Percentiles rank a stretch among this genome's conserved stretches.
phyloP scores from a whole-genome alignment of 2,888 invertebrate species.

The Himalopsyche anomala region DNA sequence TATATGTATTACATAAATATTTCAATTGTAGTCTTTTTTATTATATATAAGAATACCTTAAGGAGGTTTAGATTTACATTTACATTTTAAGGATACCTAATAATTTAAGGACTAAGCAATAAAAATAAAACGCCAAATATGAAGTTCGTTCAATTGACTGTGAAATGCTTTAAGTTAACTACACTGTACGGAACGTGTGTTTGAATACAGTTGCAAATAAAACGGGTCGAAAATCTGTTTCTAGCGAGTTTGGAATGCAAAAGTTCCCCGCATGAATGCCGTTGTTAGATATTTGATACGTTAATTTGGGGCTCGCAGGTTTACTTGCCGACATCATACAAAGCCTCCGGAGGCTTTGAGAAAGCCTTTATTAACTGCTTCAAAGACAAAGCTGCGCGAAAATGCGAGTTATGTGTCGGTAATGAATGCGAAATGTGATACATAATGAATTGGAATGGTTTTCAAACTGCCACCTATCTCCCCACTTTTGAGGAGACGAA shows the following conservation, averaged over 20 bases:
- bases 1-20: no score
- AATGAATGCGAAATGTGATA: slow-evolving; percentile 64
- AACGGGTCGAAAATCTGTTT: not conserved
- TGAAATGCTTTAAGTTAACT: no score
- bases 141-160: no score
- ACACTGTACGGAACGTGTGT: not conserved
- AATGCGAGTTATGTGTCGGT: slow-evolving; percentile 63
- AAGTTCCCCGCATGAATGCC: slow-evolving; percentile 18
- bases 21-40: no score
- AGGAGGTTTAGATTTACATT: no score
- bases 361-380: slow-evolving; percentile 58
- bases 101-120: no score
- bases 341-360: slow-evolving; percentile 54
- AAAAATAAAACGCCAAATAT: no score
- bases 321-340: slow-evolving; percentile 36
- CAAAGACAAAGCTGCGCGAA: slow-evolving; percentile 59
- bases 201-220: not conserved
- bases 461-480: slow-evolving; percentile 42
- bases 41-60: no score
- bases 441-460: slow-evolving; percentile 58
- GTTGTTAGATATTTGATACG: slow-evolving; percentile 60
- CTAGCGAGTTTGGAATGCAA: slow-evolving; percentile 11
- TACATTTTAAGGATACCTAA: no score
- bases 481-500: not conserved
- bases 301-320: slow-evolving; percentile 54